Percentiles rank a stretch among this genome's conserved stretches.
Conservation (phyloP, 2,797 vertebrate species). For the Poeciliopsis turneri region DNA sequence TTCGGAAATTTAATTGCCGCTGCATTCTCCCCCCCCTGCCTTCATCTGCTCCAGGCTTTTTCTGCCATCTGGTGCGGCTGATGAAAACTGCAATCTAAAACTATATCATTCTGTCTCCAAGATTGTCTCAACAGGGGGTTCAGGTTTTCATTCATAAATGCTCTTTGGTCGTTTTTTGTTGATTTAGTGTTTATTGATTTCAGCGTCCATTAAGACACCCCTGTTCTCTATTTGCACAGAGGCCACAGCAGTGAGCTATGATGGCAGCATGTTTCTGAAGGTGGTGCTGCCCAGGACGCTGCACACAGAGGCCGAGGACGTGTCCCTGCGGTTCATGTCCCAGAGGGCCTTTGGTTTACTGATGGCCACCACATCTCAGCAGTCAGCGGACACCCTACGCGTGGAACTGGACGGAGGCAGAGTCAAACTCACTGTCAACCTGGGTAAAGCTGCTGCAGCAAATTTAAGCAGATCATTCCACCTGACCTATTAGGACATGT, state of each 20-base stretch:
- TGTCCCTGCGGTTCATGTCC: conserved; percentile 95
- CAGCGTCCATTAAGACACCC: conserved; percentile 17
- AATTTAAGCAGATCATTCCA: conserved; percentile 39
- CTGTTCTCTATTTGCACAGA: conserved; percentile 73
- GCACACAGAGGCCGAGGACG: conserved; percentile 95
- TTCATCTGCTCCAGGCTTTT: conserved; percentile 65
- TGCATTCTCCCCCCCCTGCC: conserved; percentile 26
- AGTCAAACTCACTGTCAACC: conserved; percentile 95
- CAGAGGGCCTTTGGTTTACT: conserved; percentile 94
- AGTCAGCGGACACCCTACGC: conserved; percentile 94
- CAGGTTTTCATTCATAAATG: conserved; percentile 25
- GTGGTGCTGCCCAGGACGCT: conserved; percentile 87
- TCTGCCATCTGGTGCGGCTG: conserved; percentile 79
- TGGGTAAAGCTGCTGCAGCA: conserved; percentile 85
- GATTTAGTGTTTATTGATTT: conserved; percentile 11
- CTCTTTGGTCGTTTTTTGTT: conserved; percentile 7
- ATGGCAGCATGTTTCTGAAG: conserved; percentile 97
- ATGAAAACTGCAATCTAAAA: conserved; percentile 72
- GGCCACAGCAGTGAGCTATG: conserved; percentile 92
- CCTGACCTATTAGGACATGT: conserved; percentile 52
- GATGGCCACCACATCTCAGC: conserved; percentile 94
- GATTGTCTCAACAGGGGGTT: conserved; percentile 35
- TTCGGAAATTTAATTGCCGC: conserved; percentile 60
- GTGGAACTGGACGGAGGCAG: conserved; percentile 93
- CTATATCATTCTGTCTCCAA: conserved; percentile 33